Conservation (phyloP, 2,888 invertebrate genomes). For the Mylabris sibirica region DNA sequence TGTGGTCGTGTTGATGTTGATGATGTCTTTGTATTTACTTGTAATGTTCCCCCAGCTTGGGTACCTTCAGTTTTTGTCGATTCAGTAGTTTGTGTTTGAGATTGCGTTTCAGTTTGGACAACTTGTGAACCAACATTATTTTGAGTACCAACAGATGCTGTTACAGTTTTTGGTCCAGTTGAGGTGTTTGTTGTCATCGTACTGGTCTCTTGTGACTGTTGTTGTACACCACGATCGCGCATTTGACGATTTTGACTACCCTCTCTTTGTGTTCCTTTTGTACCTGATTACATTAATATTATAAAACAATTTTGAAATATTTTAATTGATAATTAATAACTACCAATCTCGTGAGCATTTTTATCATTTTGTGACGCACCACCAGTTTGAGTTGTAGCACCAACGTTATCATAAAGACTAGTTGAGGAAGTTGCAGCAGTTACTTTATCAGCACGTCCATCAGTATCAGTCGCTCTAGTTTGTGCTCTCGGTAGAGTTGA, state of each 20-base stretch:
- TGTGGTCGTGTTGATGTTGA: conserved; percentile 68
- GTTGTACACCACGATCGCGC: conserved; percentile 64
- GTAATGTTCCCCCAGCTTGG: conserved; percentile 80
- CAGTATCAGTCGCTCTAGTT: conserved; percentile 69
- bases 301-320: not conserved
- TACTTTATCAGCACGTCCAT: conserved; percentile 73
- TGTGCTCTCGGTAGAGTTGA: conserved; percentile 85
- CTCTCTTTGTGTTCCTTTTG: conserved; percentile 61
- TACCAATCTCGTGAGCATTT: conserved; percentile 28
- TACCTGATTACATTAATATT: conserved; percentile 39
- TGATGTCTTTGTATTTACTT: conserved; percentile 63
- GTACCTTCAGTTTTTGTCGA: conserved; percentile 80
- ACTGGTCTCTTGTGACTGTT: conserved; percentile 76
- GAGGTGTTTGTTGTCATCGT: conserved; percentile 72
- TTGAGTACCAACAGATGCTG: conserved; percentile 74
- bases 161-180: conserved; percentile 70
- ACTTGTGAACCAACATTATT: conserved; percentile 73
- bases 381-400: conserved; percentile 58
- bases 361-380: conserved; percentile 55
- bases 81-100: conserved; percentile 61
- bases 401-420: conserved; percentile 86
- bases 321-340: not conserved
- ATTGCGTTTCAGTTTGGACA: conserved; percentile 57
- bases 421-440: conserved; percentile 88
- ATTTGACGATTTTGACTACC: conserved; percentile 59